Evolutionary conservation across 2,888 invertebrate species (phyloP), one percentile per base, ranked within the genome.

Genomic region (Lasioglossum oenotherae): DNA sequence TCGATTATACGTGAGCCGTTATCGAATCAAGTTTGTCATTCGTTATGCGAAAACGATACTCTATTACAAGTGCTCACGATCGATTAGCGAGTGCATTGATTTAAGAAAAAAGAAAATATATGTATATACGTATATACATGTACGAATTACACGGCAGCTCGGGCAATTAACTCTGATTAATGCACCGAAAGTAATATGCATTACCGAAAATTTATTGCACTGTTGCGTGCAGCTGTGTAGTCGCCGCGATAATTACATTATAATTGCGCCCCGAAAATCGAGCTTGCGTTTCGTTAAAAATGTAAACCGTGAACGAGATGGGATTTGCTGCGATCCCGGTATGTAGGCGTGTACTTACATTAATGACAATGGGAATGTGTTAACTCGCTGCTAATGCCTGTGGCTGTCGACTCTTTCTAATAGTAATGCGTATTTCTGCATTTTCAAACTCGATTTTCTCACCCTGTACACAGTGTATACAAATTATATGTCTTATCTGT

Each of bases 141-240:
- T 10, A 35, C 77, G 78, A 85, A 80, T 84, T 46, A 53, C 76
- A 23, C 64, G n/a, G 14, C 64, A 38, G 49, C 64, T 14, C 35
- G 76, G 78, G 38, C 77, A 78, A 80, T 80, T 84, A 84, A 69
- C 77, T 38, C 64, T 75, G 84, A 85, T 80, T 80, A 85, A 85
- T 80, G 80, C 64, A 16, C 74, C 77, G 83, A 77, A 80, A 79
- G 80, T 85, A 85, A 85, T 78, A 53, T 80, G 83, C 64, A 85
- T 85, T 80, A 60, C 64, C 53, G 85, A 57, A 69, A 85, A 85
- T 85, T 84, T 85, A 85, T 85, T 41, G 84, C 27, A 78, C 85
- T 78, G 85, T 78, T 78, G 44, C 23, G 38, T 71, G n/a, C 83
- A 78, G 84, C 78, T 77, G 74, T 49, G 80, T 75, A 72, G 64